phyloP scores from a whole-genome alignment of 1,140 invertebrate genomes.

The Formica exsecta region DNA sequence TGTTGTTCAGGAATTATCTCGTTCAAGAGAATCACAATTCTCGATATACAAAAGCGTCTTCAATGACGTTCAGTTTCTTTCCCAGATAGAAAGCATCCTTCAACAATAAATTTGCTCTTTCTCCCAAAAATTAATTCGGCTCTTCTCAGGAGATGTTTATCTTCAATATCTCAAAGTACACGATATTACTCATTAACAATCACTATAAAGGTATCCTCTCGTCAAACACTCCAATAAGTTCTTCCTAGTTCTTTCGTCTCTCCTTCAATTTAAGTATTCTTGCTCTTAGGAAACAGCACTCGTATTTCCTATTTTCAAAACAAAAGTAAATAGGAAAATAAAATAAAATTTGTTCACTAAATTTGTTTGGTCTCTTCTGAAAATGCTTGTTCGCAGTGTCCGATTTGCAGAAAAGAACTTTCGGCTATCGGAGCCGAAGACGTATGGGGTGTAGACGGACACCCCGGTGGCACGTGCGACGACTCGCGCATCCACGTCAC shows the following conservation, averaged over 20 bases:
- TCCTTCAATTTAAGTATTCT: background rate
- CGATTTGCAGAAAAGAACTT: background rate
- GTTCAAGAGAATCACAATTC: background rate
- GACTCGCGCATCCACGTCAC: constrained; percentile 19
- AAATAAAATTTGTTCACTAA: constrained; percentile 9
- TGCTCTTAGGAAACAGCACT: background rate
- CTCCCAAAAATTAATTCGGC: background rate
- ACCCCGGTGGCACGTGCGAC: constrained; percentile 20
- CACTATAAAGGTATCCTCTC: background rate
- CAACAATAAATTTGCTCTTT: background rate
- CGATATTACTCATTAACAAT: background rate
- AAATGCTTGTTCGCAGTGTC: background rate
- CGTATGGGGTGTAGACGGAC: background rate
- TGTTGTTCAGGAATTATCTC: background rate
- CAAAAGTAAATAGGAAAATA: too few relatives aligned
- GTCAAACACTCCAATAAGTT: background rate
- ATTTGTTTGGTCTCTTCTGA: background rate
- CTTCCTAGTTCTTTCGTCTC: background rate
- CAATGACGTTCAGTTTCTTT: constrained; percentile 5
- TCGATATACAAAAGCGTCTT: background rate
- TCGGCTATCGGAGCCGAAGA: background rate
- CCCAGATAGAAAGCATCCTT: background rate
- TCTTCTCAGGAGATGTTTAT: background rate
- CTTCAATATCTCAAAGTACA: background rate
- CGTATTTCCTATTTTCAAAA: background rate